Evolutionary conservation across 2,113 vertebrate genomes (phyloP), one percentile per base, ranked within the genome.

Genomic region (Clarias batrachus): DNA sequence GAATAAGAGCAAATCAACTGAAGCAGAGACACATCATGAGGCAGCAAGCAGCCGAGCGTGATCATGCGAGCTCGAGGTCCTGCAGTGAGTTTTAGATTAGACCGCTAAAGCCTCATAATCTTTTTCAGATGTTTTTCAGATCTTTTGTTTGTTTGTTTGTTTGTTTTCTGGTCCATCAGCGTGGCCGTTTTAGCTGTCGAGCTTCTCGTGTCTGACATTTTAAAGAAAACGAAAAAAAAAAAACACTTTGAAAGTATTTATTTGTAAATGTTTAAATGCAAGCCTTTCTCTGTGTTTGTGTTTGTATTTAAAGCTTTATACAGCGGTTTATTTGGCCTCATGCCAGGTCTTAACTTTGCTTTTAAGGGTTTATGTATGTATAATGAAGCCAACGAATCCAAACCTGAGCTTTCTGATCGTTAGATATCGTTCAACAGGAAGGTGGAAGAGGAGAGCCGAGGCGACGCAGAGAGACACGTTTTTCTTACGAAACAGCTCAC

Each of bases 251-350:
- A 60, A 89, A 92, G 84, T 95, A 96, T 96, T 96, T 95, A 96
- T 96, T 96, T 96, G 94, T 95, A 95, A 94, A 95, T 95, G 92
- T 93, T 91, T 90, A 91, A 90, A 92, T 92, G 91, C 89, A 91
- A 89, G 91, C 92, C 91, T 94, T 89, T 93, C 90, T 91, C 87
- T 92, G 86, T 93, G 94, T 95, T 94, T 95, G 94, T 95, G 90
- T 93, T 90, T 81, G 90, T 93, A 94, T 96, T 94, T 94, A 95
- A 94, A 86, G 87, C 85, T 81, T 89, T 87, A 70, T 79, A 68
- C 73, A 83, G 85, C 59, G 27, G 78, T 85, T 86, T 84, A 87
- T 78, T 84, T 86, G 83, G 81, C 82, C 27, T 88, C 86, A 82
- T 84, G 83, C 82, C 59, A 85, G 82, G 73, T 62, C 85, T 83